Conservation (phyloP, 2,888 invertebrate genomes). For the Acanthococcus lagerstroemiae region DNA sequence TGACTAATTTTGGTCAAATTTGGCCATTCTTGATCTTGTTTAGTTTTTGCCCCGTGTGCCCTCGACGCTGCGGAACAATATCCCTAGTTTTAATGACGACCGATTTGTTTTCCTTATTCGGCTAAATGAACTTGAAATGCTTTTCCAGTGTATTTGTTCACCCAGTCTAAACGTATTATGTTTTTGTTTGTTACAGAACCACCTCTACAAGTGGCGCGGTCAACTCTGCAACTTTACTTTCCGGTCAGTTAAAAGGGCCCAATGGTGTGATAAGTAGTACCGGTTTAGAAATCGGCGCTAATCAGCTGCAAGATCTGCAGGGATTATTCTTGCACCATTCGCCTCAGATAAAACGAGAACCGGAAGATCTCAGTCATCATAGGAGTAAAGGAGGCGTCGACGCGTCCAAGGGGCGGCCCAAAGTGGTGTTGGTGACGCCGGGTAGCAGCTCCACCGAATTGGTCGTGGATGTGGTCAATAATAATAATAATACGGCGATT, state of each 20-base stretch:
- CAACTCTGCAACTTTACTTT: constrained; percentile 34
- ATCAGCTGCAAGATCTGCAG: constrained; percentile 45
- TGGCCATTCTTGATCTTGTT: no score
- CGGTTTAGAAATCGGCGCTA: constrained; percentile 48
- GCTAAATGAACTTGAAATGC: no score
- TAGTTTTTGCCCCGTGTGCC: no score
- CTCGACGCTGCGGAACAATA: no score
- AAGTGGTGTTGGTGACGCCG: constrained; percentile 45
- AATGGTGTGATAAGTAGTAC: constrained; percentile 59
- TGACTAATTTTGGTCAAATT: no score
- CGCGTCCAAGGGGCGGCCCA: constrained; percentile 34
- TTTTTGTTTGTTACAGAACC: constrained; percentile 34
- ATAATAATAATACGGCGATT: constrained; percentile 46
- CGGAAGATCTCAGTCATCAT: constrained; percentile 62
- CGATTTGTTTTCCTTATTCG: no score
- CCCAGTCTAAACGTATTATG: no score
- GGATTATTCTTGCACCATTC: constrained; percentile 45
- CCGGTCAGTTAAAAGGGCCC: constrained; percentile 55
- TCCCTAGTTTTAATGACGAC: no score
- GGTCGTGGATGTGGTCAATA: constrained; percentile 46
- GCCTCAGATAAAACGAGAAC: constrained; percentile 62
- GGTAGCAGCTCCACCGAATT: constrained; percentile 42
- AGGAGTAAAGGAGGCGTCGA: constrained; percentile 10
- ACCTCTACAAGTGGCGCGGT: constrained; percentile 35
- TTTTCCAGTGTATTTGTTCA: no score